Conservation (phyloP, 2,888 invertebrate genomes). For the Meliscaeva auricollis region DNA sequence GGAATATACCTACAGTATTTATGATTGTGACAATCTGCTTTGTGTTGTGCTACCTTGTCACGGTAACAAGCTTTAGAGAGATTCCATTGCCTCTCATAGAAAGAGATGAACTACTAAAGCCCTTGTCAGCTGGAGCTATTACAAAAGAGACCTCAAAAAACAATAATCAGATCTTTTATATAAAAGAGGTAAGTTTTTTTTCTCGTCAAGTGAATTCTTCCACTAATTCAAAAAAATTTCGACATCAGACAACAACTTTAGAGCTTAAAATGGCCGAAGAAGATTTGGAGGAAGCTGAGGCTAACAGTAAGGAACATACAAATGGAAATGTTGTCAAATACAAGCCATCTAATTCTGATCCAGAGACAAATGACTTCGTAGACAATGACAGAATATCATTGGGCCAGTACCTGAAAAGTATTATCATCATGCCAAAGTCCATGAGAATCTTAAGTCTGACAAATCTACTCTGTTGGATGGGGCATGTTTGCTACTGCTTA, state of each 20-base stretch:
- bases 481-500: slow-evolving; percentile 87
- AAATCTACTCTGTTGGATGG: slow-evolving; percentile 88
- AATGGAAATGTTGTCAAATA: background rate
- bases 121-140: slow-evolving; percentile 81
- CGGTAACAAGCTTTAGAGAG: slow-evolving; percentile 86
- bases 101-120: slow-evolving; percentile 81
- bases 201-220: background rate
- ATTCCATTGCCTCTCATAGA: slow-evolving; percentile 85
- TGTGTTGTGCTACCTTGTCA: slow-evolving; percentile 85
- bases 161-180: slow-evolving; percentile 81
- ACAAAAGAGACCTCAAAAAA: slow-evolving; percentile 81
- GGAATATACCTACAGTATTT: slow-evolving; percentile 87
- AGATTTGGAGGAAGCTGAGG: slow-evolving; percentile 24
- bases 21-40: slow-evolving; percentile 86
- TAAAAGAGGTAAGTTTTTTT: slow-evolving; percentile 79
- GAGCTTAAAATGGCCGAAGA: slow-evolving; percentile 79
- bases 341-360: slow-evolving; percentile 27
- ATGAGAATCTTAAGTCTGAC: slow-evolving; percentile 86
- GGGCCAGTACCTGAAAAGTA: slow-evolving; percentile 84
- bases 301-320: background rate
- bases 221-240: background rate
- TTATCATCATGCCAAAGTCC: slow-evolving; percentile 86
- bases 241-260: slow-evolving; percentile 78
- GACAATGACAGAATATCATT: slow-evolving; percentile 79
- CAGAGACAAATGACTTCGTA: slow-evolving; percentile 41